A percentile compares a stretch with the other conserved stretches of the same genome.
Conservation (phyloP, 2,888 invertebrate species). For the Sesia bembeciformis region DNA sequence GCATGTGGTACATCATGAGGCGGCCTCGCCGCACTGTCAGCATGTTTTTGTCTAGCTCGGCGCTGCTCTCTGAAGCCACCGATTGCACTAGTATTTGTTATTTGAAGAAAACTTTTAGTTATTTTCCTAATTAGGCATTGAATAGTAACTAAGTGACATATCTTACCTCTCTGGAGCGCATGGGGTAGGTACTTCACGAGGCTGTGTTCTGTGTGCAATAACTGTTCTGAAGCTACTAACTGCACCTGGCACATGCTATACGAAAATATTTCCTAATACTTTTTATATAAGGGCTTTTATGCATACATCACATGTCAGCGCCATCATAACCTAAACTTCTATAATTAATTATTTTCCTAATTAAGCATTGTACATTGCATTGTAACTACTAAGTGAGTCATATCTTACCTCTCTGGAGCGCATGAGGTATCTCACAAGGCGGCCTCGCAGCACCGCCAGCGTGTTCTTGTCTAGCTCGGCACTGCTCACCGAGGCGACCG, state of each 20-base stretch:
- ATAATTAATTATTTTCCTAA: too few relatives aligned
- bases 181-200: conserved; percentile 95
- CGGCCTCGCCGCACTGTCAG: conserved; percentile 93
- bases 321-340: too few relatives aligned
- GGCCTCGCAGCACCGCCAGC: conserved; percentile 91
- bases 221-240: conserved; percentile 87
- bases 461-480: conserved; percentile 96
- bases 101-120: conserved; percentile 38
- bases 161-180: conserved; percentile 88
- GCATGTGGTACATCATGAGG: conserved; percentile 93
- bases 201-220: too few relatives aligned
- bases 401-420: conserved; percentile 83
- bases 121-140: too few relatives aligned
- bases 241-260: conserved; percentile 91
- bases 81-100: conserved; percentile 95
- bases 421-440: conserved; percentile 95
- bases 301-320: too few relatives aligned
- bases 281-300: too few relatives aligned
- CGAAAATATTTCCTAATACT: too few relatives aligned
- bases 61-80: conserved; percentile 86
- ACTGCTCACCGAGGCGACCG: conserved; percentile 86
- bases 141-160: neutral
- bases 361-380: too few relatives aligned
- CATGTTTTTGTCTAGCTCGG: conserved; percentile 95
- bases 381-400: too few relatives aligned